phyloP scores from a whole-genome alignment of 1,140 invertebrate genomes.

The Tetramorium alpestre region DNA sequence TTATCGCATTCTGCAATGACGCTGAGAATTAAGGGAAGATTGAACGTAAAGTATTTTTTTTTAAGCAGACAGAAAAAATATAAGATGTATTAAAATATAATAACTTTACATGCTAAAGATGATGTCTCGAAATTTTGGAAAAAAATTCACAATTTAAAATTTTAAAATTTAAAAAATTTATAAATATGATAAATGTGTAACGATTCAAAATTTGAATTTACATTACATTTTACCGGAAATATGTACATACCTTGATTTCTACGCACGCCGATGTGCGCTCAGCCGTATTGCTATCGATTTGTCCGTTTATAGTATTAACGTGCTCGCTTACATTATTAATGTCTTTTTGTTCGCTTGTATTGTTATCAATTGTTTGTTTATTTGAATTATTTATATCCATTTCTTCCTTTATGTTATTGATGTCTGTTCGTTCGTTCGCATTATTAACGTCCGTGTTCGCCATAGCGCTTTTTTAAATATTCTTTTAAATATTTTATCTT shows the following conservation, averaged over 20 bases:
- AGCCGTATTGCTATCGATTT: not conserved
- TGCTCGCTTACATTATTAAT: not conserved
- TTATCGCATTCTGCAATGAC: not conserved
- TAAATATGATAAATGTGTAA: not conserved
- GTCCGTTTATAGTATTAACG: not conserved
- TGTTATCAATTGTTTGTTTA: not conserved
- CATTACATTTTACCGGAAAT: not conserved
- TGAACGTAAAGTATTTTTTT: not conserved
- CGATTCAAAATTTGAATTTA: not conserved
- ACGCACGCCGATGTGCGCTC: not conserved
- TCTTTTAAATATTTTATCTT: not conserved
- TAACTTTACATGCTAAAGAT: not conserved
- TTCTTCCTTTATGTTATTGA: not conserved
- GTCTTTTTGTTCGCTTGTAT: not conserved
- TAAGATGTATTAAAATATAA: not conserved
- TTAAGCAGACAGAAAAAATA: not conserved
- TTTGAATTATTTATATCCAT: not conserved
- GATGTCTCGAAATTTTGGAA: not conserved
- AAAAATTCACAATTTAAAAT: not conserved
- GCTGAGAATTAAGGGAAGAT: no score
- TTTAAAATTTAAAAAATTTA: not conserved
- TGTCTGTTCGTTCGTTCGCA: not conserved
- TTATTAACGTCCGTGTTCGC: not conserved
- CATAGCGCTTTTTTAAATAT: not conserved
- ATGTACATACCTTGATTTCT: constrained; percentile 39